Conservation (phyloP, 2,888 invertebrate genomes). For the Drosophila meridionalis region DNA sequence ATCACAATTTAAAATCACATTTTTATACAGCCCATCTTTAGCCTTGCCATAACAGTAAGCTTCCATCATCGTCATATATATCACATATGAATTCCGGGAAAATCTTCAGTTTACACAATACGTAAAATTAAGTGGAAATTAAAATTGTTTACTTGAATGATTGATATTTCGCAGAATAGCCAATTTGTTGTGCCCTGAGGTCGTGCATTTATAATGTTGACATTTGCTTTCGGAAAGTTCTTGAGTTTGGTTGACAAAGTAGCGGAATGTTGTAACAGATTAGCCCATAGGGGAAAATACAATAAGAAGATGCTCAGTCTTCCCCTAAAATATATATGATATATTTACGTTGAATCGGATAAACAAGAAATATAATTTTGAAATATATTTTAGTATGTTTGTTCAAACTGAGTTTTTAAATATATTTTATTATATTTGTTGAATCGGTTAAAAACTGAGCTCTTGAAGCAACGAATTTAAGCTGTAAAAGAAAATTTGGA, state of each 20-base stretch:
- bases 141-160: constrained; percentile 39
- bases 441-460: too few relatives aligned
- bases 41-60: background rate
- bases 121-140: constrained; percentile 22
- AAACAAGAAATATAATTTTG: background rate
- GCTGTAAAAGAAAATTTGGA: too few relatives aligned
- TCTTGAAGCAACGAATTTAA: too few relatives aligned
- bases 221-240: background rate
- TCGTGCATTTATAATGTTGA: background rate
- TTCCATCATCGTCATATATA: background rate
- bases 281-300: background rate
- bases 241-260: background rate
- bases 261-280: background rate
- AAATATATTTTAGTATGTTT: too few relatives aligned
- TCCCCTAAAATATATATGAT: background rate
- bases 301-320: background rate
- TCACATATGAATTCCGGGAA: background rate
- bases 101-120: constrained; percentile 1
- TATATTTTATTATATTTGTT: background rate
- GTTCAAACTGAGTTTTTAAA: background rate
- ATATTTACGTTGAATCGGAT: background rate
- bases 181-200: background rate
- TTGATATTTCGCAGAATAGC: constrained; percentile 5
- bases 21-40: background rate
- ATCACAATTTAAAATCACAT: background rate